Percentiles rank a stretch among this genome's conserved stretches.
phyloP scores from a whole-genome alignment of 1,140 invertebrate genomes.

The Drosophila pseudoananassae region DNA sequence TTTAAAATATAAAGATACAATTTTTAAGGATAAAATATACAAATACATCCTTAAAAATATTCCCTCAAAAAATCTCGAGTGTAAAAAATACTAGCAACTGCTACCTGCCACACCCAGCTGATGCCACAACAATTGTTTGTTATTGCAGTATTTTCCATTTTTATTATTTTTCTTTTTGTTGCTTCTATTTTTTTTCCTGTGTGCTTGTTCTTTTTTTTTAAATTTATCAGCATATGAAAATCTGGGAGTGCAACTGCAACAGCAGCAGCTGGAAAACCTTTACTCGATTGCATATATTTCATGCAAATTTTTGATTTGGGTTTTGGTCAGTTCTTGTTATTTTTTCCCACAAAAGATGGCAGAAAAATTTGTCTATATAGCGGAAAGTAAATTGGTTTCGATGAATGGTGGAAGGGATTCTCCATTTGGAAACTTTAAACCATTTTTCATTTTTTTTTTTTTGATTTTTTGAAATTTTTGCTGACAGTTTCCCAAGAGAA shows the following conservation, averaged over 20 bases:
- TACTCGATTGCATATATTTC: slow-evolving; percentile 23
- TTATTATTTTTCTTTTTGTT: slow-evolving; percentile 1
- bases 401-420: slow-evolving; percentile 5
- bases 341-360: background rate
- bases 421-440: background rate
- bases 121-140: slow-evolving; percentile 18
- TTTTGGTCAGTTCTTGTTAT: background rate
- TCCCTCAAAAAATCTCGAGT: background rate
- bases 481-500: slow-evolving; percentile 60
- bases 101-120: slow-evolving; percentile 37
- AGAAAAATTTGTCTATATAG: slow-evolving; percentile 42
- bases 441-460: slow-evolving; percentile 61
- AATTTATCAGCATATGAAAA: slow-evolving; percentile 54
- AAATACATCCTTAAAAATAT: background rate
- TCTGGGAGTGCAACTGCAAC: slow-evolving; percentile 23
- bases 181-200: background rate
- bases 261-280: slow-evolving; percentile 9
- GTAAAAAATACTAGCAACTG: slow-evolving; percentile 8
- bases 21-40: too few species aligned
- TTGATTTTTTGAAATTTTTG: slow-evolving; percentile 1
- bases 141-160: slow-evolving; percentile 8
- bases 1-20: too few species aligned
- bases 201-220: slow-evolving; percentile 1
- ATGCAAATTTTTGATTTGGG: slow-evolving; percentile 41
- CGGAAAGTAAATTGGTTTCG: slow-evolving; percentile 50